Conservation (phyloP, 2,888 invertebrate species). For the Theretra japonica region DNA sequence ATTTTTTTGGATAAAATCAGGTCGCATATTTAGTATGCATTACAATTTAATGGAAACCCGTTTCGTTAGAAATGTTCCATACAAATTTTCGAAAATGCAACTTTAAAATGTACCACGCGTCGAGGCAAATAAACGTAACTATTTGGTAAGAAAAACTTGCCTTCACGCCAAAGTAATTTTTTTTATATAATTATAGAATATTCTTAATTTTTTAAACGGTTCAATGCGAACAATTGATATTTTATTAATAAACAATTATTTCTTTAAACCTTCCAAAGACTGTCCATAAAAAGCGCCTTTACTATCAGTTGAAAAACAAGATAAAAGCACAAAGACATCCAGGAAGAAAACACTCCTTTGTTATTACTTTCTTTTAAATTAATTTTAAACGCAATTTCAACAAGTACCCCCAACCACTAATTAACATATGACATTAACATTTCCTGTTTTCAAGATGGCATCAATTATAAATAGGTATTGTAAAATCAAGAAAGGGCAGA, state of each 20-base stretch:
- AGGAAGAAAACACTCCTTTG: not conserved
- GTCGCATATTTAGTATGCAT: not conserved
- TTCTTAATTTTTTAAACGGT: not conserved
- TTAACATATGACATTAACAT: not conserved
- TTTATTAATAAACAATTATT: no score
- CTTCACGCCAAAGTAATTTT: no score
- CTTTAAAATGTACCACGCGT: not conserved
- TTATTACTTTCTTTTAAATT: not conserved
- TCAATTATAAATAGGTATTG: constrained; percentile 41
- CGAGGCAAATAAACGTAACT: not conserved
- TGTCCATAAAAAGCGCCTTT: not conserved
- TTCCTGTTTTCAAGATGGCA: constrained; percentile 28
- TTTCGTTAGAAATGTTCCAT: not conserved
- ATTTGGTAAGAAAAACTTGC: not conserved
- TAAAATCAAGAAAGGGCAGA: constrained; percentile 28
- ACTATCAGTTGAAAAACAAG: not conserved
- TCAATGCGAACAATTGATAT: not conserved
- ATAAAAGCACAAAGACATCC: not conserved
- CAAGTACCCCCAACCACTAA: not conserved
- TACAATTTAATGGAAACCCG: constrained; percentile 1
- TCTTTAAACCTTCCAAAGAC: no score
- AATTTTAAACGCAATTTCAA: not conserved
- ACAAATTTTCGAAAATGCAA: not conserved
- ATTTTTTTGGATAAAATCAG: not conserved
- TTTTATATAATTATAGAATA: no score